Conservation (phyloP, 2,797 vertebrate genomes). For the Pseudomugil tenellus region DNA sequence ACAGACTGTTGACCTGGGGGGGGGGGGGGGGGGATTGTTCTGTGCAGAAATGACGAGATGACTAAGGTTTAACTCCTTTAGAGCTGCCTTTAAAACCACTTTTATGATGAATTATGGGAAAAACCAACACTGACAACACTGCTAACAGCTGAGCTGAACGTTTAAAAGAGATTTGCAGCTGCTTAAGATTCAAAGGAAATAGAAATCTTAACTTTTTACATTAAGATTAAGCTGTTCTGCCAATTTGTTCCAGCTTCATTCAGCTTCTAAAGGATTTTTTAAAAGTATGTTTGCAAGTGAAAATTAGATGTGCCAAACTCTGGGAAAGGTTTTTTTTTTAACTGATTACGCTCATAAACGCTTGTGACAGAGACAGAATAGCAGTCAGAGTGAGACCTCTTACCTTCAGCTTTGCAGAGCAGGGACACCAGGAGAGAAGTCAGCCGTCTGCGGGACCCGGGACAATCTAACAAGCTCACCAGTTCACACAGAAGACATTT, state of each 20-base stretch:
- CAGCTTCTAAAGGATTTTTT: background rate
- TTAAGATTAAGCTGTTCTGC: too few relatives aligned
- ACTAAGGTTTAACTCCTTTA: too few relatives aligned
- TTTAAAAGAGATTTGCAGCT: background rate
- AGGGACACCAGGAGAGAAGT: slow-evolving; percentile 80
- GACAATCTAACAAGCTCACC: slow-evolving; percentile 85
- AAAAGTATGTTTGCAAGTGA: background rate
- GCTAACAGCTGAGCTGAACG: background rate
- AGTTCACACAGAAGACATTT: slow-evolving; percentile 78
- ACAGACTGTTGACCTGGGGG: slow-evolving; percentile 45
- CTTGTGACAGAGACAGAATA: background rate
- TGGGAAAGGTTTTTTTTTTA: too few relatives aligned
- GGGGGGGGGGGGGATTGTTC: slow-evolving; percentile 17
- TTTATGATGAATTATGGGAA: background rate
- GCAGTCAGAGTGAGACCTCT: slow-evolving; percentile 53
- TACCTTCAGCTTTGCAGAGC: slow-evolving; percentile 86
- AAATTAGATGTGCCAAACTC: background rate
- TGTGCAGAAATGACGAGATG: slow-evolving; percentile 5
- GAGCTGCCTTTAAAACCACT: background rate
- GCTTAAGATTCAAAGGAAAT: background rate
- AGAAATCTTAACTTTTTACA: background rate
- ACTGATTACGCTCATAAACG: too few relatives aligned
- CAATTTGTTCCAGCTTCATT: too few relatives aligned
- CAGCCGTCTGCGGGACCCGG: slow-evolving; percentile 77
- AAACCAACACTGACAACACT: background rate